Base-by-base conservation (phyloP, 92 coral and sea anemone genomes). In the Galaxea fascicularis region DNA sequence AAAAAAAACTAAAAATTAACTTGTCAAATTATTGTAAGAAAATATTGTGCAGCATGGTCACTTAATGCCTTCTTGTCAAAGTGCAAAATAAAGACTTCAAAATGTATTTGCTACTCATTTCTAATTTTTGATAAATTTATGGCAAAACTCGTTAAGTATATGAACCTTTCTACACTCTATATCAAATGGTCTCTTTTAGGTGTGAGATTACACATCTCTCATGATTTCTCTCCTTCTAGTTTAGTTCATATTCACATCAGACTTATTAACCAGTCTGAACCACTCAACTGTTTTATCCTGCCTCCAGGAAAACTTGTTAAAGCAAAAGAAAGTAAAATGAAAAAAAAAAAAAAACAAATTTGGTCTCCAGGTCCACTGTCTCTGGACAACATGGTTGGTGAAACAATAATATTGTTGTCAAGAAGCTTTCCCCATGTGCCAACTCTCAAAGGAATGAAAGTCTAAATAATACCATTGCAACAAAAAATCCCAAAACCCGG, bases 131-230 rank as follows among this genome's bases (percentile, higher is more conserved):
- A 71, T 15, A 71, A 71, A 39, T 71, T n/a, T 21, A 72, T 10
- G 77, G 60, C 62, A 72, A 72, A 45, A 72, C 60, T 72, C 59
- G 60, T 31, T 14, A 72, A 72, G 39, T 72, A 26, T 14, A 72
- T 72, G 77, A 10, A 72, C 77, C 77, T 72, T 46, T 72, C 60
- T 72, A 35, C 73, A 67, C 52, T 67, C 73, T 67, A 35, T 67
- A 67, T 67, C 17, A 25, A 67, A 67, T 29, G n/a, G 47, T 17
- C 26, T 67, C 18, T 67, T 67, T 67, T 35, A 67, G 73, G 73
- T 67, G 73, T 67, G 73, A 47, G 73, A 67, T 67, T 67, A 35
- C 25, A 26, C 73, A 67, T 67, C 73, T 67, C 73, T 67, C 73
- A 67, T n/a, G 53, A 70, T 70, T 29, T 70, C 75, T 44, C 53